Evolutionary conservation across 2,797 vertebrate genomes (phyloP), one percentile per base, ranked within the genome.

Genomic region (Astyanax mexicanus): DNA sequence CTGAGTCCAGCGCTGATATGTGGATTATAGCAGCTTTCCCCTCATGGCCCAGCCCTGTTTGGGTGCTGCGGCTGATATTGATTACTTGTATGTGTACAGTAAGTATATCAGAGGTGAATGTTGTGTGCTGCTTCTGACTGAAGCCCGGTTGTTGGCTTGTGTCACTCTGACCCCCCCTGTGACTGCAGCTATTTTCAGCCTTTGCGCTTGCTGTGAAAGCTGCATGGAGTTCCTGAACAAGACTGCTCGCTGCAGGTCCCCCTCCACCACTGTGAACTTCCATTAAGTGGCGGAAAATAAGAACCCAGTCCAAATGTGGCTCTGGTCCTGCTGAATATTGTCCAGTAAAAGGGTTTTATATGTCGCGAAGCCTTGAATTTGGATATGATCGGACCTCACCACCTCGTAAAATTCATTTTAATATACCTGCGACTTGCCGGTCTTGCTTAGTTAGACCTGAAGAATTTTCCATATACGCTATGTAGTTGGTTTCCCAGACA

Each of bases 111-210:
- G 35, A 70, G 61, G 51, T 73, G 55, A 62, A 75, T 54, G 71
- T 69, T 74, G 27, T 69, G 73, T 70, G 32, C 29, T 66, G 42
- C 52, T 73, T 64, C 61, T 72, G 78, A 29, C 71, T 68, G 35
- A 77, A 71, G 54, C 62, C 58, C 23, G 75, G 44, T 68, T 81
- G 52, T 75, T 55, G 35, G 49, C 23, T 62, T 68, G 58, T 72
- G 61, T 74, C 65, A 47, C 66, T 69, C 51, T 67, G 73, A 78
- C 69, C 82, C 82, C 58, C 72, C 80, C 83, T 69, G 75, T 80
- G 77, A 79, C 68, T 75, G 67, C 37, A 58, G 67, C 81, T 85
- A 84, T 82, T 84, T 85, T 81, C 64, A 62, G 75, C 64, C 32
- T 65, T 37, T 58, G 44, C 45, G 45, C 73, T 79, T 17, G 45